phyloP scores from a whole-genome alignment of 2,113 vertebrate genomes.

The Mus pahari region DNA sequence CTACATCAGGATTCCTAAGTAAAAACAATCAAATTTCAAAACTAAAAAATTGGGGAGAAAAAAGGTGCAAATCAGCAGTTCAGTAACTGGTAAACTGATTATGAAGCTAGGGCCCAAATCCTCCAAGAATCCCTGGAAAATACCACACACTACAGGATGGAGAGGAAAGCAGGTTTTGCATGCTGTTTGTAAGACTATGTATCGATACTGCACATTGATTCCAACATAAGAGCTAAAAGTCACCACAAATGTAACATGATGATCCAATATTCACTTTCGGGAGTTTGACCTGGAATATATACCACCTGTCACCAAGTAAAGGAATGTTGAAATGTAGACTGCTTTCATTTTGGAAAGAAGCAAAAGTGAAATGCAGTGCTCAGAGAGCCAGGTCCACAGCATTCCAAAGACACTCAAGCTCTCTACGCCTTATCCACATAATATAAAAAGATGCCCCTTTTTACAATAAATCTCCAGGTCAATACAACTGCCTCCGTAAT shows the following conservation, averaged over 20 bases:
- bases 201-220: neutral
- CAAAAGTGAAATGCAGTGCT: neutral
- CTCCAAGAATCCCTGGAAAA: neutral
- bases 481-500: conserved; percentile 39
- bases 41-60: neutral
- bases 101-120: neutral
- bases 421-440: neutral
- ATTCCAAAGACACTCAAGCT: neutral
- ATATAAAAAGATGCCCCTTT: neutral
- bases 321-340: conserved; percentile 4
- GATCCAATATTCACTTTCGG: neutral
- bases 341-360: conserved; percentile 14
- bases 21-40: conserved; percentile 1
- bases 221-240: conserved; percentile 26
- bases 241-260: neutral
- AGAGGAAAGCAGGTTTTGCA: neutral
- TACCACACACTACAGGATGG: neutral
- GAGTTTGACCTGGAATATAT: conserved; percentile 31
- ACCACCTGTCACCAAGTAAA: conserved; percentile 23
- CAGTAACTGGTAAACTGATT: neutral
- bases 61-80: neutral
- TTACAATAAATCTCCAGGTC: neutral
- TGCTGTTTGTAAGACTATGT: neutral
- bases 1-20: neutral
- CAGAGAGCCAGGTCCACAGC: neutral